These are phyloP conservation scores for Chironex yamaguchii DNA, from an alignment of 30 jellyfish, hydroid and myxozoan genomes.

Conservation along the genomic window DNA sequence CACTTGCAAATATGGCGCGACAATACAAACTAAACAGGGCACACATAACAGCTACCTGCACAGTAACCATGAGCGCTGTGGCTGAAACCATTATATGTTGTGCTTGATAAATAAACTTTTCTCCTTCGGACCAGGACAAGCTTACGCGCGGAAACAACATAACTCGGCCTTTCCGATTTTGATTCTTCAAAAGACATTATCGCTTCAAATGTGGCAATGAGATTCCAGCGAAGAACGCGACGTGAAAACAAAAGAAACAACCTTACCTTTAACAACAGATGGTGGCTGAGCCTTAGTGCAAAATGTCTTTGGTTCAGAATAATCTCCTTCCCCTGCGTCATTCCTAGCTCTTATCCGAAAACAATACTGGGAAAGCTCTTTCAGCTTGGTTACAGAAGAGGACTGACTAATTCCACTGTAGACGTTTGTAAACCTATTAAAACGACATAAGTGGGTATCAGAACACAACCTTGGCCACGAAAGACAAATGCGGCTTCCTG, in stretches of 20 bases:
- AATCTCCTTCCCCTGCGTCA: conserved; percentile 99
- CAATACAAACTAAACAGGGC: too few species aligned
- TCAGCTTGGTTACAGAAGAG: conserved; percentile 85
- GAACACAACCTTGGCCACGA: too few species aligned
- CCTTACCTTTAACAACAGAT: conserved; percentile 76
- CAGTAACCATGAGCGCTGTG: too few species aligned
- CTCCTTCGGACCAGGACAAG: too few species aligned
- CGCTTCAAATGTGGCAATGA: background rate
- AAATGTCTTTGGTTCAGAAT: conserved; percentile 89
- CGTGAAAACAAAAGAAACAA: background rate
- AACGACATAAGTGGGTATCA: too few species aligned
- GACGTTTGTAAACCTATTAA: conserved; percentile 70
- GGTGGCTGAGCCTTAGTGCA: conserved; percentile 98
- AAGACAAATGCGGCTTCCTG: too few species aligned
- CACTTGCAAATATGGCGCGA: too few species aligned
- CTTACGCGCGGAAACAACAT: too few species aligned
- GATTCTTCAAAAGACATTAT: background rate
- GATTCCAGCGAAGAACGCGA: background rate
- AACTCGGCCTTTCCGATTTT: too few species aligned
- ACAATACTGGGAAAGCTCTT: conserved; percentile 90
- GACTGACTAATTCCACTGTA: conserved; percentile 95
- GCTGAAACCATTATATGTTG: too few species aligned
- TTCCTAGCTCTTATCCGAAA: conserved; percentile 89
- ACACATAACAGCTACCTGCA: too few species aligned
- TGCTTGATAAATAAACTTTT: too few species aligned